Evolutionary conservation across 2,113 vertebrate genomes (phyloP).

Genomic region (Excalfactoria chinensis): DNA sequence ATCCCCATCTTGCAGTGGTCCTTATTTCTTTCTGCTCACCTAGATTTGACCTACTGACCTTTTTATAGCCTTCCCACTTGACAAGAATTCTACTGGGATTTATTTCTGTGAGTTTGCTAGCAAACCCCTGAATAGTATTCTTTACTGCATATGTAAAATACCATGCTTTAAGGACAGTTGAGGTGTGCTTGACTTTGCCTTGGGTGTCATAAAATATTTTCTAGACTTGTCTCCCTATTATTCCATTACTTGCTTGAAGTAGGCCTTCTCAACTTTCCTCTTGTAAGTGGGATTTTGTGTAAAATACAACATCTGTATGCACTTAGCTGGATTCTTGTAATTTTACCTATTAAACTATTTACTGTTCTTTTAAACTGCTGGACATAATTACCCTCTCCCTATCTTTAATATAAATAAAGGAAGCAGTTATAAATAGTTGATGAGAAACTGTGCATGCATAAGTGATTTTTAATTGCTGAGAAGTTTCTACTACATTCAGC

Average conservation of each 20-base stretch:
- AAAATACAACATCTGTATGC: not conserved
- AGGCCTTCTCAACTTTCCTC: not conserved
- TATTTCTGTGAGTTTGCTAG: not conserved
- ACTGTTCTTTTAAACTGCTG: not conserved
- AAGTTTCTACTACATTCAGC: slow-evolving; percentile 55
- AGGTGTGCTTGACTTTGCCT: not conserved
- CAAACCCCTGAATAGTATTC: not conserved
- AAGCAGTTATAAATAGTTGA: slow-evolving; percentile 58
- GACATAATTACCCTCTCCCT: not conserved
- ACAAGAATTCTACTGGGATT: not conserved
- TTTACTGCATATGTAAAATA: not conserved
- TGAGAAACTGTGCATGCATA: slow-evolving; percentile 34
- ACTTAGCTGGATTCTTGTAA: not conserved
- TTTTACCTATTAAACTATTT: not conserved
- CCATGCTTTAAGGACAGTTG: not conserved
- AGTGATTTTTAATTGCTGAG: slow-evolving; percentile 59
- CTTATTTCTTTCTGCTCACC: not conserved
- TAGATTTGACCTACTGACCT: not conserved
- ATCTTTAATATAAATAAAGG: slow-evolving; percentile 55
- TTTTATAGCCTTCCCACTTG: not conserved
- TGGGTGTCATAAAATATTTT: not conserved
- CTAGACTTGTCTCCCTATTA: not conserved
- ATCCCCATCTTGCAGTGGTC: not conserved
- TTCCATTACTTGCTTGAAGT: not conserved
- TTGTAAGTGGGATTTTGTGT: not conserved